Percentiles rank a stretch among this genome's conserved stretches.
Conservation (phyloP, 2,888 invertebrate species). For the Hemistola chrysoprasaria region DNA sequence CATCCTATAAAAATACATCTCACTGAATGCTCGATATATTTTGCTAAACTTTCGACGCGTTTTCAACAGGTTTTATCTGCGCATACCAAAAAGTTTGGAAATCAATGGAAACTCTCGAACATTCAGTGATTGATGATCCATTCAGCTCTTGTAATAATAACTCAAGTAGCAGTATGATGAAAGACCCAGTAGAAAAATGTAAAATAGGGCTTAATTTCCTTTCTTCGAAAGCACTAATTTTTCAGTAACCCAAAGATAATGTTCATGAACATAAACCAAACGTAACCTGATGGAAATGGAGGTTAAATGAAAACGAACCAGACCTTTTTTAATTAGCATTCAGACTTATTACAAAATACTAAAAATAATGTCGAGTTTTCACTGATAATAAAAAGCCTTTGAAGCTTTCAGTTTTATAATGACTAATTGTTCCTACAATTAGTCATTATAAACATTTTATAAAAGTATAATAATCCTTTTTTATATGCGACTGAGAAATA, state of each 20-base stretch:
- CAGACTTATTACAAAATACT: slow-evolving; percentile 24
- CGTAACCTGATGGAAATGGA: slow-evolving; percentile 15
- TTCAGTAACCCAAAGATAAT: slow-evolving; percentile 8
- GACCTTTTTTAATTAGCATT: slow-evolving; percentile 22
- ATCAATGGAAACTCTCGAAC: too few species aligned
- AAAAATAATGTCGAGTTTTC: slow-evolving; percentile 11
- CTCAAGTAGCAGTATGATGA: too few species aligned
- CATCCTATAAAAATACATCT: slow-evolving; percentile 23
- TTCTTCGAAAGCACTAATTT: not conserved
- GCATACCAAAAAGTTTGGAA: too few species aligned
- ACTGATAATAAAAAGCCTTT: slow-evolving; percentile 10
- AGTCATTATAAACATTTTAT: too few species aligned
- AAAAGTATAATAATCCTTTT: too few species aligned
- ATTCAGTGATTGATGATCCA: too few species aligned
- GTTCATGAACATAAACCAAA: slow-evolving; percentile 14
- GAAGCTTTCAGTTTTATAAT: not conserved
- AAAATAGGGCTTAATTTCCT: too few species aligned
- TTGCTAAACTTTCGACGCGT: slow-evolving; percentile 3
- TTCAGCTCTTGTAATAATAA: too few species aligned
- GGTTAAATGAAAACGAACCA: slow-evolving; percentile 14
- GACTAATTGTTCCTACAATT: too few species aligned
- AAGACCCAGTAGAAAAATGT: too few species aligned
- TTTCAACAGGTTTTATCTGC: slow-evolving; percentile 3
- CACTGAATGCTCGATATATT: slow-evolving; percentile 7
- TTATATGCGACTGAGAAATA: too few species aligned